Evolutionary conservation across 2,888 invertebrate genomes (phyloP).

Genomic region (Erebia epiphron): DNA sequence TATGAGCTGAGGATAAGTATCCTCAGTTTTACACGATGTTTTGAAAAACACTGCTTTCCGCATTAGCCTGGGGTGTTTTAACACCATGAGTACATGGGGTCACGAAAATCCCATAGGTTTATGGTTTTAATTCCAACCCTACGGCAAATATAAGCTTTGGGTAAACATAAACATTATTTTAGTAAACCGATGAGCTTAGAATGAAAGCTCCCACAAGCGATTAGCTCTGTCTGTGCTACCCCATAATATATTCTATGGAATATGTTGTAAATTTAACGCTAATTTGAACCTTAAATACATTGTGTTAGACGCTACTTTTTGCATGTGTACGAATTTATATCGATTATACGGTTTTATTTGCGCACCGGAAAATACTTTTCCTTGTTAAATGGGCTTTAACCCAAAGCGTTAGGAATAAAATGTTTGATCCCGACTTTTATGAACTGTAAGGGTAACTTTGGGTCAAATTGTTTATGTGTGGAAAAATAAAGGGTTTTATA

Average conservation of each 20-base stretch:
- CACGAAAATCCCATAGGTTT: conserved; percentile 53
- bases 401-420: conserved; percentile 6
- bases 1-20: not conserved
- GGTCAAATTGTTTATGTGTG: not conserved
- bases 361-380: not conserved
- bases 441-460: conserved; percentile 1
- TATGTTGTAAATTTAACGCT: conserved; percentile 22
- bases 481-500: conserved; percentile 7
- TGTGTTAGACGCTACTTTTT: conserved; percentile 7
- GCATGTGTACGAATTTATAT: conserved; percentile 2
- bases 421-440: not conserved
- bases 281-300: conserved; percentile 25
- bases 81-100: conserved; percentile 28
- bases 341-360: not conserved
- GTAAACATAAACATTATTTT: conserved; percentile 80
- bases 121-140: conserved; percentile 57
- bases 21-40: not conserved
- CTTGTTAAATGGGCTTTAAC: not conserved
- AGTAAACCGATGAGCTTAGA: conserved; percentile 79
- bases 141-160: conserved; percentile 60
- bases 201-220: conserved; percentile 67
- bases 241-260: conserved; percentile 46
- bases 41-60: conserved; percentile 16
- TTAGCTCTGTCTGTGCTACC: conserved; percentile 53
- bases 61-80: conserved; percentile 25